phyloP scores from a whole-genome alignment of 2,113 vertebrate genomes.

The Phaethornis superciliosus region DNA sequence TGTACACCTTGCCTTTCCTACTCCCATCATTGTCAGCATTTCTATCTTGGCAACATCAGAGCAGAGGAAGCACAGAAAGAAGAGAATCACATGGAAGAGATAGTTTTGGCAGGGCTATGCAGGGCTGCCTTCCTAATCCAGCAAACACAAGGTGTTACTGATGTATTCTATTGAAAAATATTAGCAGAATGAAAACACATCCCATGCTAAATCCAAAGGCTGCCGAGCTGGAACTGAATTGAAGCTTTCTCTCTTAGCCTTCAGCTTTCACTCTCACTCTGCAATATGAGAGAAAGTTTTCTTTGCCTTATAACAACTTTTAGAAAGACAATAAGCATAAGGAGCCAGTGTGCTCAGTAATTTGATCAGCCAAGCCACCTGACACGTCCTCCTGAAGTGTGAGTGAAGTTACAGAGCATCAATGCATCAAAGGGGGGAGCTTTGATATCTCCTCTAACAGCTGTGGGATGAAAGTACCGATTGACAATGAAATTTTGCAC shows the following conservation, averaged over 20 bases:
- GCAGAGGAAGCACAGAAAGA: constrained; percentile 19
- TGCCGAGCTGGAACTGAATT: too few species aligned
- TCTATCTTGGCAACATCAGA: constrained; percentile 5
- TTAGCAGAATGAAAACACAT: background rate
- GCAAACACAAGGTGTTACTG: background rate
- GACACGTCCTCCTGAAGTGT: background rate
- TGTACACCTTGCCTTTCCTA: background rate
- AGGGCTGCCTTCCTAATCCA: background rate
- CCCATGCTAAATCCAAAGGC: background rate
- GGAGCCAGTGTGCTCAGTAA: background rate
- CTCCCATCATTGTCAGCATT: background rate
- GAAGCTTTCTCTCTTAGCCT: background rate
- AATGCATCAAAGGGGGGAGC: background rate
- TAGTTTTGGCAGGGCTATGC: constrained; percentile 13
- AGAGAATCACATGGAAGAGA: constrained; percentile 24
- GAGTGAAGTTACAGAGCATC: background rate
- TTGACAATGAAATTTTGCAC: background rate
- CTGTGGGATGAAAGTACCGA: background rate
- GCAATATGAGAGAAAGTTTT: background rate
- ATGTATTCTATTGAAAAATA: constrained; percentile 10
- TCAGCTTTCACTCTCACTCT: background rate
- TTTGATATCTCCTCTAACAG: background rate
- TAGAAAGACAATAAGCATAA: background rate
- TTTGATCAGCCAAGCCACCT: background rate
- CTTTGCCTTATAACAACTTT: background rate